Base-by-base conservation (phyloP, 2,888 invertebrate genomes). In the Gastracanthus pulcherrimus region DNA sequence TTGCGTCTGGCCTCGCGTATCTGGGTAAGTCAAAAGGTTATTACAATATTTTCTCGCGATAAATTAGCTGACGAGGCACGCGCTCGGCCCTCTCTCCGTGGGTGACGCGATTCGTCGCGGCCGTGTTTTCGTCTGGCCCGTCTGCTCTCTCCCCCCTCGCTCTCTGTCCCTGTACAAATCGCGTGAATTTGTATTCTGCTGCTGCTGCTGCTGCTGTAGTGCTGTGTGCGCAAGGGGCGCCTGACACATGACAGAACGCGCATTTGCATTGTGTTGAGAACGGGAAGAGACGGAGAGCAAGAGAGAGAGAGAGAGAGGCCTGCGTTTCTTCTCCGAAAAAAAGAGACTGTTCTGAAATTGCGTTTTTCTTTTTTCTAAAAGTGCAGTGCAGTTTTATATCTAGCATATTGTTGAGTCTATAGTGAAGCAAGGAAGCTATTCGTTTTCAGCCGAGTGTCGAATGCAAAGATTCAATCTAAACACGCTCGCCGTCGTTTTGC, bases 11-110 rank as follows among this genome's bases (percentile, higher is more conserved):
- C 85, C 84, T 83, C 82, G 83, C 84, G 84, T 86, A 88, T 88
- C 86, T 88, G 89, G 60, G 90, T 90, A 86, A 91, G 90, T 90
- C 86, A 85, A 86, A 77, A 86, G 85, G 84, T 86, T 85, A 86
- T 64, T 84, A 79, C 48, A 81, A 70, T 78, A 62, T 82, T 82
- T 76, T 26, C 23, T 82, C 66, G 51, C 66, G 82, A 83, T 84
- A 81, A 70, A 85, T 83, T 81, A 66, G 38, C 48, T n/a, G 31
- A 51, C 69, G 29, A 23, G 9, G 16, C 51, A 48, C n/a, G 7
- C 26, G 2, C 23, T 26, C 5, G 0, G 6, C 13, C n/a, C 13
- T 19, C 16, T n/a, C 23, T 41, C 34, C 0, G 34, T n/a, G n/a
- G n/a, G n/a, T n/a, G n/a, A n/a, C n/a, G n/a, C 23, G 34, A 5